phyloP scores from a whole-genome alignment of 2,888 invertebrate genomes.

The Melikaiella ostensackeni region DNA sequence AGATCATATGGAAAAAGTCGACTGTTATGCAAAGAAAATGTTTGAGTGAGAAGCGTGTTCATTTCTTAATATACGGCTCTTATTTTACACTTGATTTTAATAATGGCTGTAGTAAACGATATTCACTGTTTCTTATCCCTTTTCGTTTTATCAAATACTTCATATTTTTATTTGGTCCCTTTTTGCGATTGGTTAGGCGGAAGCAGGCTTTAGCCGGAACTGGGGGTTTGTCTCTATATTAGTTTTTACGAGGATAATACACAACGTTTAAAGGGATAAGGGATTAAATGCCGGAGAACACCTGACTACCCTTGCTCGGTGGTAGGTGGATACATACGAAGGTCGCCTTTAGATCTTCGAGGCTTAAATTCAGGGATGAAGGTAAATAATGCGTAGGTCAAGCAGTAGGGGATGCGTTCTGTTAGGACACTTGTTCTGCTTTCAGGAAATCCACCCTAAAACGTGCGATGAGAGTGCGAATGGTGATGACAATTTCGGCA shows the following conservation, averaged over 20 bases:
- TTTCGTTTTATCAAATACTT: constrained; percentile 45
- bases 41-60: no score
- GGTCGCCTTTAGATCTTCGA: constrained; percentile 64
- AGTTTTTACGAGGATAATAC: constrained; percentile 77
- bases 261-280: constrained; percentile 77
- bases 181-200: constrained; percentile 47
- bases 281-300: constrained; percentile 72
- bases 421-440: constrained; percentile 43
- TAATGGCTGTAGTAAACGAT: neutral
- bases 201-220: constrained; percentile 70
- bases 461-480: constrained; percentile 17
- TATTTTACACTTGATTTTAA: no score
- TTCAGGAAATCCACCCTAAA: constrained; percentile 36
- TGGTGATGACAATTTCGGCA: neutral
- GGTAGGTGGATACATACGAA: constrained; percentile 50
- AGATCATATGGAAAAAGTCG: no score
- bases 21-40: no score
- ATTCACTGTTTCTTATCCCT: constrained; percentile 43
- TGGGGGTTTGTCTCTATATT: constrained; percentile 68
- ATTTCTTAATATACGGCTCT: no score
- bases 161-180: constrained; percentile 44
- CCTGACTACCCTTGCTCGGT: constrained; percentile 62
- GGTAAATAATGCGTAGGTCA: constrained; percentile 45
- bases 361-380: constrained; percentile 58
- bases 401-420: constrained; percentile 31